Conservation (phyloP, 2,113 vertebrate genomes). For the Phaethon lepturus region DNA sequence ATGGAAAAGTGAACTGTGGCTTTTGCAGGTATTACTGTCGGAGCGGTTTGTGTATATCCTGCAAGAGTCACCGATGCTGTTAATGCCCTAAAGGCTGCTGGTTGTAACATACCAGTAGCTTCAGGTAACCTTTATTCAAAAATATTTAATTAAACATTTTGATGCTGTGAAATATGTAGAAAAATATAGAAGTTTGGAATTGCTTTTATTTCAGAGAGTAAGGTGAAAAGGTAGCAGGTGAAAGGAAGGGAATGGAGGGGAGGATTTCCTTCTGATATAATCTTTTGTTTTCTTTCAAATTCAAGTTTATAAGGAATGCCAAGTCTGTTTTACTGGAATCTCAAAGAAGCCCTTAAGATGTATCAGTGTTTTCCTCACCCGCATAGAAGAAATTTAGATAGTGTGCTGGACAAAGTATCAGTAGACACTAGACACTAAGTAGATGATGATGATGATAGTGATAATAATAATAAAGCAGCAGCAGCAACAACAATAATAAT, state of each 20-base stretch:
- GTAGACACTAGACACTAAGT: neutral
- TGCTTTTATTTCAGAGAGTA: neutral
- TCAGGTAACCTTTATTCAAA: constrained; percentile 80
- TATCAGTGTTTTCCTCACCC: neutral
- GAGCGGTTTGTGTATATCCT: constrained; percentile 92
- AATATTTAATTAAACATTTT: neutral
- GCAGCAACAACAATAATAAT: too few relatives aligned
- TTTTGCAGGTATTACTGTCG: constrained; percentile 85
- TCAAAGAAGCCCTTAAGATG: neutral
- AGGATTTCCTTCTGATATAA: neutral
- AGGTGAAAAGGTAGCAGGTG: neutral
- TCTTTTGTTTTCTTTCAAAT: neutral
- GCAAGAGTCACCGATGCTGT: constrained; percentile 88
- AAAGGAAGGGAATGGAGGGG: neutral
- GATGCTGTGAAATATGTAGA: neutral
- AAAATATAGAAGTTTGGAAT: neutral
- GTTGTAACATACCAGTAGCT: constrained; percentile 88
- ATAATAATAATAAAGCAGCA: too few relatives aligned
- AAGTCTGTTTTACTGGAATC: neutral
- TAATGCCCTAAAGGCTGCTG: constrained; percentile 80
- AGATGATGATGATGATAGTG: neutral
- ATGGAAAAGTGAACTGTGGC: neutral
- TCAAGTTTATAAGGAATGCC: neutral
- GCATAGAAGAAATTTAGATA: neutral
- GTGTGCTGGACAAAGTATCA: neutral